A percentile compares a stretch with the other conserved stretches of the same genome.
Conservation (phyloP, 2,888 invertebrate genomes). For the Drosophila setosimentum region DNA sequence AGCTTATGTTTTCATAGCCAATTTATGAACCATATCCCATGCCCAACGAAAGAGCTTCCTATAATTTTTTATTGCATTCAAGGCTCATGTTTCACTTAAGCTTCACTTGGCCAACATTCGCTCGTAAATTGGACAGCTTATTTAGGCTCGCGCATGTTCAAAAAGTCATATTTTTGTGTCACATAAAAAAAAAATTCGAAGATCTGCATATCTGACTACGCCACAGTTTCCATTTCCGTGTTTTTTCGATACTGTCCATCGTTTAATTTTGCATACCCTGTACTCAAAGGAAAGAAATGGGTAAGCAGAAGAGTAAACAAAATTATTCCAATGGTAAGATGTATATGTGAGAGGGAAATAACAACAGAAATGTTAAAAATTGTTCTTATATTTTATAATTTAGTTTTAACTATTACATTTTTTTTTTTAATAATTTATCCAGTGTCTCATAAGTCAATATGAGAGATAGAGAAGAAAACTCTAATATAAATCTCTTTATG, state of each 20-base stretch:
- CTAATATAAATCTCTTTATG: background rate
- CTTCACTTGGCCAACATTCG: constrained; percentile 46
- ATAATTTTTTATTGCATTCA: constrained; percentile 60
- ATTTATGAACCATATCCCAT: constrained; percentile 31
- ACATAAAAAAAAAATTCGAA: constrained; percentile 63
- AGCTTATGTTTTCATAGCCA: constrained; percentile 39
- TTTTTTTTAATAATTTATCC: background rate
- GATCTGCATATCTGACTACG: constrained; percentile 65
- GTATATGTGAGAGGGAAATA: background rate
- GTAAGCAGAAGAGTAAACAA: background rate
- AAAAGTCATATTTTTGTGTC: constrained; percentile 46
- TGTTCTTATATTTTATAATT: no score
- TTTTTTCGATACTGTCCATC: constrained; percentile 27
- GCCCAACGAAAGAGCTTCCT: background rate
- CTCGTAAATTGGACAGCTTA: constrained; percentile 65
- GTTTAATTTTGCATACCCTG: constrained; percentile 17
- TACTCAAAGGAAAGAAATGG: background rate
- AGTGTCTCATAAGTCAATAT: background rate
- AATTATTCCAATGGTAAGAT: background rate
- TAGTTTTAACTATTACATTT: background rate
- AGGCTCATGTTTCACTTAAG: constrained; percentile 68
- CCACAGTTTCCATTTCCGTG: constrained; percentile 30
- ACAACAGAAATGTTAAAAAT: background rate
- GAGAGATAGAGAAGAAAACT: background rate
- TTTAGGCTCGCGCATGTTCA: constrained; percentile 62